Base-by-base conservation (phyloP, 92 coral and sea anemone genomes). In the Epizoanthus rinbou region DNA sequence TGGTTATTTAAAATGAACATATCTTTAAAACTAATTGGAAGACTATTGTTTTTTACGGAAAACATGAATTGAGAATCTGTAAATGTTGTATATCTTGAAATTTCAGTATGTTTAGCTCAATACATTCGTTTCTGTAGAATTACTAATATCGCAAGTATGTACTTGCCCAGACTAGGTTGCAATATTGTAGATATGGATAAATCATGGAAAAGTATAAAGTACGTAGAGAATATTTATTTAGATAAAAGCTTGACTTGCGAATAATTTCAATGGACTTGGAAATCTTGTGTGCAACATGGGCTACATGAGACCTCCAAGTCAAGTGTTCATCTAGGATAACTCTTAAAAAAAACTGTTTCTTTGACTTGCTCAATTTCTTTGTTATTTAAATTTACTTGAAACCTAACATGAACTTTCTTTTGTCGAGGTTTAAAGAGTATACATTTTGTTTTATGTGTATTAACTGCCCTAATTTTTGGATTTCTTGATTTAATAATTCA, bases 261-360 rank as follows among this genome's bases (percentile, higher is more conserved):
- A 84, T 72, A 21, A 84, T 71, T 54, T 74, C 87, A 25, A 74
- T 84, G 57, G 87, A 84, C 54, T 84, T 84, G 63, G 81, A 84
- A 33, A 84, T 74, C 65, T 84, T 84, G 21, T 68, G 73, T 16
- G 73, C 72, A 28, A 84, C 22, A 74, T 84, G 71, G 23, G 71
- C 37, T 57, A 84, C 75, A 73, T 84, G 81, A 54, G 81, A 65
- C 60, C 28, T 64, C 85, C 69, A 83, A 8, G 86, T 43, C 57
- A 83, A 71, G n/a, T 83, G 80, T 37, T 83, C 86, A 73, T 83
- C 80, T 3, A 83, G 57, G 8, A 83, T 31, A n/a, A 83, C 66
- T 37, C 43, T 4, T 37, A 37, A 3, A 6, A 37, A 80, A 64
- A 37, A 37, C 43, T 37, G 43, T 37, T 6, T 37, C 43, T 37